Percentiles rank a stretch among this genome's conserved stretches.
Conservation (phyloP, 1,140 invertebrate genomes). For the Ceratina japonica region DNA sequence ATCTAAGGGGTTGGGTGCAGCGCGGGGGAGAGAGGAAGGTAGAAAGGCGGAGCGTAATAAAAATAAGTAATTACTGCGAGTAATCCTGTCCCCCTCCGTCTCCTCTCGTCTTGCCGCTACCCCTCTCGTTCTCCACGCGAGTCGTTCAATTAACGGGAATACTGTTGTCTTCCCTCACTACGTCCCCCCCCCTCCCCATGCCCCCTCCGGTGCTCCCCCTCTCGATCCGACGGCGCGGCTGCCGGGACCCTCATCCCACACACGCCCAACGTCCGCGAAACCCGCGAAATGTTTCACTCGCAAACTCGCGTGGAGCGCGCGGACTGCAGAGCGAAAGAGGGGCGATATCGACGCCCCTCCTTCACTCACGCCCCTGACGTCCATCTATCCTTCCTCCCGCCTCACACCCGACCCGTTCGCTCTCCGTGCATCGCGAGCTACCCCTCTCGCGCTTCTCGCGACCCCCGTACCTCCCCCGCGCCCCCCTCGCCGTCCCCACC, state of each 20-base stretch:
- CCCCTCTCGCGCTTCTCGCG: conserved; percentile 50
- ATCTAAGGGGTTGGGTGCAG: conserved; percentile 16
- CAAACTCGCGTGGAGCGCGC: conserved; percentile 63
- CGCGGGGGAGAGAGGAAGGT: conserved; percentile 44
- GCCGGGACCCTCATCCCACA: conserved; percentile 38
- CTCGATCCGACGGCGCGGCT: conserved; percentile 23
- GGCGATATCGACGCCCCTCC: conserved; percentile 71
- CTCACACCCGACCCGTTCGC: conserved; percentile 34
- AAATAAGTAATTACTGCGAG: conserved; percentile 79
- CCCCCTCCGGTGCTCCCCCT: conserved; percentile 62
- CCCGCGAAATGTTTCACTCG: conserved; percentile 78
- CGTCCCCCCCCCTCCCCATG: conserved; percentile 45
- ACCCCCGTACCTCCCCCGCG: conserved; percentile 20
- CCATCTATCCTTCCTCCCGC: conserved; percentile 59
- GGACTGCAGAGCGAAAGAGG: conserved; percentile 55
- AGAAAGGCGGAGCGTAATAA: conserved; percentile 75
- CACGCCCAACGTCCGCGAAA: conserved; percentile 66
- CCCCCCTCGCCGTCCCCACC: conserved; percentile 14
- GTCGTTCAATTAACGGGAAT: conserved; percentile 79
- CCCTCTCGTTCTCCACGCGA: conserved; percentile 63
- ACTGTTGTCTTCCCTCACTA: conserved; percentile 75
- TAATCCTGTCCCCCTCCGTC: conserved; percentile 70
- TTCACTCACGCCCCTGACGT: conserved; percentile 72
- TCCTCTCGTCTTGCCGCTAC: conserved; percentile 31
- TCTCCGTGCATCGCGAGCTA: conserved; percentile 49